Conservation (phyloP, 2,797 vertebrate genomes). For the Xenops minutus region DNA sequence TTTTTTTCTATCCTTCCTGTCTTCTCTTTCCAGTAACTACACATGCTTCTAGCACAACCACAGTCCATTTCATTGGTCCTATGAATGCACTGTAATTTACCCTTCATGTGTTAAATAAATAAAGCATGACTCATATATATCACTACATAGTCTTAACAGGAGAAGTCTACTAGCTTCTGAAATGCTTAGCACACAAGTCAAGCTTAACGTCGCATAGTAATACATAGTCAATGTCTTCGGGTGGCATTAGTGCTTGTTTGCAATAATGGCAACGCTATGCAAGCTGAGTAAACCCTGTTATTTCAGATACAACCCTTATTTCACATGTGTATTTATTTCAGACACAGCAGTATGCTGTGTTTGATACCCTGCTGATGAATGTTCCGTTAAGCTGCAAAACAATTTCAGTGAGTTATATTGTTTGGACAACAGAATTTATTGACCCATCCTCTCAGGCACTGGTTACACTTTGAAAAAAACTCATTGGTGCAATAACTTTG, state of each 20-base stretch:
- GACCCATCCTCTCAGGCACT: conserved; percentile 33
- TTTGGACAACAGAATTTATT: conserved; percentile 60
- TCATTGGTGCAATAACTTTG: conserved; percentile 39
- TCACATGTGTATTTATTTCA: not conserved
- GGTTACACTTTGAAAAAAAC: not conserved
- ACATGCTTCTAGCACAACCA: not conserved
- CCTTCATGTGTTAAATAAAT: not conserved
- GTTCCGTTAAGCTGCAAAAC: conserved; percentile 32
- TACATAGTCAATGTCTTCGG: not conserved
- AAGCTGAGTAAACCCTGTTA: conserved; percentile 10
- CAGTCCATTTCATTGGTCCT: not conserved
- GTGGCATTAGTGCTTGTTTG: not conserved
- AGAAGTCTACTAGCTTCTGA: not conserved
- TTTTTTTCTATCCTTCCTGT: not conserved
- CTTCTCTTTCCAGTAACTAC: not conserved
- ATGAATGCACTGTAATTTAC: not conserved
- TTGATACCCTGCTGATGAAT: not conserved
- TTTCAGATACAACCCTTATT: not conserved
- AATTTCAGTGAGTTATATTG: conserved; percentile 56
- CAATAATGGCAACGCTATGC: not conserved
- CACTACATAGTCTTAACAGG: not conserved
- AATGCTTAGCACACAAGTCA: not conserved
- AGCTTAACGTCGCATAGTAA: not conserved
- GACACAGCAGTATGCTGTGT: not conserved
- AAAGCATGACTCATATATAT: not conserved